These are phyloP conservation scores for Endotricha flammealis DNA, from an alignment of 2,888 invertebrate genomes.

Conservation along the genomic window DNA sequence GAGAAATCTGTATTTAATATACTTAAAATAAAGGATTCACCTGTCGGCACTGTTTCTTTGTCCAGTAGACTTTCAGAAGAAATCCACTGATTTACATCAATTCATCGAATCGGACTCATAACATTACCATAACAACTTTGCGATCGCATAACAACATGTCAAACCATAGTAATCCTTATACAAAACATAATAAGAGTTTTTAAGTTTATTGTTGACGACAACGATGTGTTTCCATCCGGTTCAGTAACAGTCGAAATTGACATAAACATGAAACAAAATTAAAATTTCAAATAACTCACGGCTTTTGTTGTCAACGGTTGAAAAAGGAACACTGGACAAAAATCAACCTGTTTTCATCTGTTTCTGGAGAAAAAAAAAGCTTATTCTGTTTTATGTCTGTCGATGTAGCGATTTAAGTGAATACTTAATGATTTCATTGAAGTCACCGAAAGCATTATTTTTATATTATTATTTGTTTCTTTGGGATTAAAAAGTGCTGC, in stretches of 20 bases:
- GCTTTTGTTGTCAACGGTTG: slow-evolving; percentile 53
- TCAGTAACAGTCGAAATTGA: slow-evolving; percentile 61
- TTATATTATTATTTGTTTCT: no score
- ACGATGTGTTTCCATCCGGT: slow-evolving; percentile 66
- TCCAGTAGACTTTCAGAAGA: slow-evolving; percentile 46
- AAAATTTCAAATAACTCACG: slow-evolving; percentile 64
- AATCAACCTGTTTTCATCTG: slow-evolving; percentile 43
- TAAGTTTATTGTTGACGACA: slow-evolving; percentile 40
- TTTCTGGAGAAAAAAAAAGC: slow-evolving; percentile 4
- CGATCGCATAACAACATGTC: slow-evolving; percentile 7
- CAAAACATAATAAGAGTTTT: slow-evolving; percentile 4
- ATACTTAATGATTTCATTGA: no score
- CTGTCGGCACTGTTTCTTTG: slow-evolving; percentile 65
- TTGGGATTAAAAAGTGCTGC: no score
- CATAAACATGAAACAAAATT: slow-evolving; percentile 62
- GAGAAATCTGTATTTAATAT: slow-evolving; percentile 48
- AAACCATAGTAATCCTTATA: slow-evolving; percentile 16
- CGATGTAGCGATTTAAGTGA: not conserved
- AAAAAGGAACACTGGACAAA: slow-evolving; percentile 38
- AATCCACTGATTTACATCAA: slow-evolving; percentile 57
- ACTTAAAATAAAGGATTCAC: slow-evolving; percentile 69
- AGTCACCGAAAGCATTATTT: no score
- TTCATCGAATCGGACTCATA: slow-evolving; percentile 55
- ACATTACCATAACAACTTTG: slow-evolving; percentile 27
- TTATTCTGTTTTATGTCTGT: slow-evolving; percentile 2